Percentiles rank a stretch among this genome's conserved stretches.
These are phyloP conservation scores for Drosophila mayaguana DNA, from an alignment of 2,888 invertebrate species.

Conservation along the genomic window DNA sequence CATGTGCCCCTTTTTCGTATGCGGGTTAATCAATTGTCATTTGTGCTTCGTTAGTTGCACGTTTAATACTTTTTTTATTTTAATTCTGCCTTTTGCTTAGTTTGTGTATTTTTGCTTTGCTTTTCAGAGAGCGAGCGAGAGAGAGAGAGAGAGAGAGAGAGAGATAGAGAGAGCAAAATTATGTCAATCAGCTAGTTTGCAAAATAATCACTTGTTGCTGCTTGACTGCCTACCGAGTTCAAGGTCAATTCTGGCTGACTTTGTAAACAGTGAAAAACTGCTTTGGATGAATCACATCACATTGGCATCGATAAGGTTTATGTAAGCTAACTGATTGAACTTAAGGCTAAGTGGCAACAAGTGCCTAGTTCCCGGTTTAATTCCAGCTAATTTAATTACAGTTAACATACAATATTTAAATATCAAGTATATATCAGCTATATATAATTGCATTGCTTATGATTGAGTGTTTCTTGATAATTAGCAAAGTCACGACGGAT, in stretches of 20 bases:
- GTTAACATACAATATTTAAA: not conserved
- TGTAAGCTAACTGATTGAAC: constrained; percentile 8
- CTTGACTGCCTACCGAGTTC: constrained; percentile 57
- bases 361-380: constrained; percentile 1
- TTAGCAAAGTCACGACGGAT: constrained; percentile 46
- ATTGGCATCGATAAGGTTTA: constrained; percentile 10
- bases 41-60: constrained; percentile 73
- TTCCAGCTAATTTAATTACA: constrained; percentile 1
- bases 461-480: constrained; percentile 34
- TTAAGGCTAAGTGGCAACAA: not conserved
- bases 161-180: constrained; percentile 40
- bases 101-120: constrained; percentile 19
- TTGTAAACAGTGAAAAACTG: constrained; percentile 16
- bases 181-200: constrained; percentile 62
- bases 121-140: not conserved
- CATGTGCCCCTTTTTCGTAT: constrained; percentile 31
- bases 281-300: constrained; percentile 8
- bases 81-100: constrained; percentile 14
- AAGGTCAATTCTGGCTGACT: constrained; percentile 47
- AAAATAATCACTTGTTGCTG: constrained; percentile 56
- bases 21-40: constrained; percentile 66
- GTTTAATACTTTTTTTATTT: constrained; percentile 41
- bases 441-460: constrained; percentile 28
- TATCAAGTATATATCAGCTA: not conserved
- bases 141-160: not conserved